These are phyloP conservation scores for Tragelaphus imberbis DNA, from an alignment of 2,113 vertebrate species.

Conservation along the genomic window DNA sequence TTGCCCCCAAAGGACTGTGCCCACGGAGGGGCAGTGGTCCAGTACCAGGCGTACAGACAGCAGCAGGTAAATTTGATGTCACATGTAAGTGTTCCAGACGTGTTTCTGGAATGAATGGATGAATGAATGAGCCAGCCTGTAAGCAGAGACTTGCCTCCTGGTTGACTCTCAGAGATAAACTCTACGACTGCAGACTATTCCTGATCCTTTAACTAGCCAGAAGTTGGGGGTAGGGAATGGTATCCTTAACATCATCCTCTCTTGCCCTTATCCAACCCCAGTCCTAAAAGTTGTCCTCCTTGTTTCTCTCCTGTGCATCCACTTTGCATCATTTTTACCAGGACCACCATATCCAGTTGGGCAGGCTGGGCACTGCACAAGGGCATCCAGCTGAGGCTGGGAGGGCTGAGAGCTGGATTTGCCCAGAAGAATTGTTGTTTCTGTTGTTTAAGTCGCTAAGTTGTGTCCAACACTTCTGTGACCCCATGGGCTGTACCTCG, in stretches of 20 bases:
- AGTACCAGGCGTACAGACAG: background rate
- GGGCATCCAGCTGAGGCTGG: background rate
- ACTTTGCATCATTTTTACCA: background rate
- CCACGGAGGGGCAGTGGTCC: background rate
- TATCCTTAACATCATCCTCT: background rate
- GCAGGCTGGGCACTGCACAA: background rate
- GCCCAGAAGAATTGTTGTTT: background rate
- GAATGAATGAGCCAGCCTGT: background rate
- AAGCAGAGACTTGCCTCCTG: background rate
- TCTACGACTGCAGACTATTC: background rate
- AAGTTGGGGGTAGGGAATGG: background rate
- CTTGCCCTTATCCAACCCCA: background rate
- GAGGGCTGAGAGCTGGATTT: background rate
- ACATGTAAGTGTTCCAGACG: background rate
- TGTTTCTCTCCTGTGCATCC: background rate
- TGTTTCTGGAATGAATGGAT: background rate
- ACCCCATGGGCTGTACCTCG: background rate
- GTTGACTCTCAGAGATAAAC: background rate
- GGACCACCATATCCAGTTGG: background rate
- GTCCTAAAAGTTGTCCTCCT: background rate
- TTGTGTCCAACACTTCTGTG: background rate
- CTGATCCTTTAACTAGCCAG: background rate
- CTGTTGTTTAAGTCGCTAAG: background rate
- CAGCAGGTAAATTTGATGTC: background rate
- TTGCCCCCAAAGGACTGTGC: constrained; percentile 7